Conservation (phyloP, 2,888 invertebrate genomes). For the Caenorhabditis sp. region DNA sequence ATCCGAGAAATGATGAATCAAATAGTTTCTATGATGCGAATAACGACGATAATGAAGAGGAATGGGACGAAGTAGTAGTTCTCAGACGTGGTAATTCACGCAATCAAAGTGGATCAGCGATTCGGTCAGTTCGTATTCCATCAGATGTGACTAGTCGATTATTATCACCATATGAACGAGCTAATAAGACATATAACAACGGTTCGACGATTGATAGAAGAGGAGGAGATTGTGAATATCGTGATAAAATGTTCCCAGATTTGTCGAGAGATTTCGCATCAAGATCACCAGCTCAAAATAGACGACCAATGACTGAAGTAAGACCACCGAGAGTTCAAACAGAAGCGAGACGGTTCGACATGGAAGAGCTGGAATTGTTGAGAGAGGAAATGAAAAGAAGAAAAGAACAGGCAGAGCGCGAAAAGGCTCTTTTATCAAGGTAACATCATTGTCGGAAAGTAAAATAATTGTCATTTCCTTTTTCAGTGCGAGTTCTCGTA, state of each 20-base stretch:
- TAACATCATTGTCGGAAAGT: neutral
- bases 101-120: conserved; percentile 6
- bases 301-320: neutral
- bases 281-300: neutral
- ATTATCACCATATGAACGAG: conserved; percentile 16
- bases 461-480: neutral
- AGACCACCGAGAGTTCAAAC: neutral
- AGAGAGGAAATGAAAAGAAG: neutral
- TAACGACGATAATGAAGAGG: conserved; percentile 13
- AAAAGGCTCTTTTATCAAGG: neutral
- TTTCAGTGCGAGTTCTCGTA: neutral
- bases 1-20: neutral
- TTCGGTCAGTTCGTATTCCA: conserved; percentile 35
- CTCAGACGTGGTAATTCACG: conserved; percentile 5
- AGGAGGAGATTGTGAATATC: neutral
- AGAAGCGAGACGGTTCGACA: neutral
- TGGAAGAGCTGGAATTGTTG: neutral
- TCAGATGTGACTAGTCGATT: conserved; percentile 20
- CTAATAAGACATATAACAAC: neutral
- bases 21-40: conserved; percentile 2
- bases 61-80: conserved; percentile 36
- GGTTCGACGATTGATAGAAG: neutral
- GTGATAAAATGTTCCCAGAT: neutral
- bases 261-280: neutral
- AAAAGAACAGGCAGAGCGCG: neutral